Percentiles rank a stretch among this genome's conserved stretches.
Conservation (phyloP, 2,113 vertebrate species). For the Eurypyga helias region DNA sequence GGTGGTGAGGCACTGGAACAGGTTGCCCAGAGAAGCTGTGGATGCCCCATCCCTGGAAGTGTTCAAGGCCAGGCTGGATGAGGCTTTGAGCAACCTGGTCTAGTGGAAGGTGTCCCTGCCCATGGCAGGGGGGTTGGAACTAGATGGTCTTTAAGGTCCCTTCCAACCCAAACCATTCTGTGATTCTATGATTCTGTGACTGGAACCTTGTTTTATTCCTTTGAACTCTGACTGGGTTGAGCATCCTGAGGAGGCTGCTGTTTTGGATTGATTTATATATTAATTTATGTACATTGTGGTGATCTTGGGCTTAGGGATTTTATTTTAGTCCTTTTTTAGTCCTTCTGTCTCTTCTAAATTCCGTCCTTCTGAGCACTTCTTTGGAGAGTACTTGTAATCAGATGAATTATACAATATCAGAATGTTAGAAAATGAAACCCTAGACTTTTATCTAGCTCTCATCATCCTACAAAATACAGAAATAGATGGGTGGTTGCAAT, state of each 20-base stretch:
- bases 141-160: too few species aligned
- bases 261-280: not conserved
- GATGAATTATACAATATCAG: not conserved
- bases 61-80: too few species aligned
- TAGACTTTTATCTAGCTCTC: not conserved
- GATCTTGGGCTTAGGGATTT: not conserved
- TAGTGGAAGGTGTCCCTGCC: too few species aligned
- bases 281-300: not conserved
- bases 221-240: not conserved
- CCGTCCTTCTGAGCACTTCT: not conserved
- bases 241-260: not conserved
- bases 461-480: conserved; percentile 14
- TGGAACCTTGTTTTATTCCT: not conserved
- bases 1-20: too few species aligned
- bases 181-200: too few species aligned
- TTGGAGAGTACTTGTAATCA: not conserved
- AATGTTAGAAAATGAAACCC: not conserved
- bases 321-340: not conserved
- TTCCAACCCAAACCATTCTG: too few species aligned
- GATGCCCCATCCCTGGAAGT: too few species aligned
- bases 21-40: too few species aligned
- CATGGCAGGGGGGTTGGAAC: too few species aligned
- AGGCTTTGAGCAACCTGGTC: too few species aligned
- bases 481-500: conserved; percentile 17
- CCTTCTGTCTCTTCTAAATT: not conserved